phyloP scores from a whole-genome alignment of 2,888 invertebrate species.

The Sericinus montela region DNA sequence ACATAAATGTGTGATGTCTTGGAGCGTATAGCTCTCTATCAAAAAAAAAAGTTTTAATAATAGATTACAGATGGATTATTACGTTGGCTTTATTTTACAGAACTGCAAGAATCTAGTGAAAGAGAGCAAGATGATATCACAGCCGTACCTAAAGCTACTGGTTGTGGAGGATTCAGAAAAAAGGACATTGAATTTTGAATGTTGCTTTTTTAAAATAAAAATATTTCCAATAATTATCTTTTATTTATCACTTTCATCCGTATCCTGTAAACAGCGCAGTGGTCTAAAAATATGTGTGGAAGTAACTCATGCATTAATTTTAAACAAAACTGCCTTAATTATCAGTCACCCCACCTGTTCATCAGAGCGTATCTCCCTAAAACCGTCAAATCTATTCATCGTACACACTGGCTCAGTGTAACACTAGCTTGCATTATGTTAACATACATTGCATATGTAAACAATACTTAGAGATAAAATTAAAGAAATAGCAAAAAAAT shows the following conservation, averaged over 20 bases:
- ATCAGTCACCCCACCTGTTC: constrained; percentile 78
- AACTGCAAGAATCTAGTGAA: constrained; percentile 82
- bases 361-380: constrained; percentile 77
- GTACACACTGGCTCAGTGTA: constrained; percentile 54
- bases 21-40: too few species aligned
- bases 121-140: constrained; percentile 81
- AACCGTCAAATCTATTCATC: constrained; percentile 73
- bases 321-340: constrained; percentile 74
- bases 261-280: constrained; percentile 21
- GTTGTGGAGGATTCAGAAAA: constrained; percentile 80
- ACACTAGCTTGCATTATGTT: constrained; percentile 31
- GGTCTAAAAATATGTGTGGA: constrained; percentile 19
- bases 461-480: background rate
- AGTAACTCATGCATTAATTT: constrained; percentile 64
- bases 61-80: too few species aligned
- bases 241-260: constrained; percentile 14
- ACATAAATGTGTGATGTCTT: too few species aligned
- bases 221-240: background rate
- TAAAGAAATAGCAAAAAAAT: background rate
- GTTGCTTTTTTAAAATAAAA: constrained; percentile 20
- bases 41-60: too few species aligned
- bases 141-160: constrained; percentile 56
- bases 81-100: constrained; percentile 45
- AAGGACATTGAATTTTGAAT: constrained; percentile 83
- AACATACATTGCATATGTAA: background rate